These are phyloP conservation scores for Etheostoma spectabile DNA, from an alignment of 2,113 vertebrate species.

Conservation along the genomic window DNA sequence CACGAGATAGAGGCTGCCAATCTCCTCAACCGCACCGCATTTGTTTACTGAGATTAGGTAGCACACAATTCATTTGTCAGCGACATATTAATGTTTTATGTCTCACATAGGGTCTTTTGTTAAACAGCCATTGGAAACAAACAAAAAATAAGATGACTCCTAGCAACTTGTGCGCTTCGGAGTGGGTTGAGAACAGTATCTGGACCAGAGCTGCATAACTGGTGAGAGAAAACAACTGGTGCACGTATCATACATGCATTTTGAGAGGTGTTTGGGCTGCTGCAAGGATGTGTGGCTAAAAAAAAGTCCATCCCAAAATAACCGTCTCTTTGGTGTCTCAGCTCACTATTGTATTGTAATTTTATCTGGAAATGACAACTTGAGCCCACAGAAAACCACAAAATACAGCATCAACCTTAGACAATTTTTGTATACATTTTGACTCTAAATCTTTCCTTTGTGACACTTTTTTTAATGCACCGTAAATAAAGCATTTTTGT, in stretches of 20 bases:
- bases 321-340: not conserved
- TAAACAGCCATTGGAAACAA: not conserved
- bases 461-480: not conserved
- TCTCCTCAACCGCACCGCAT: constrained; percentile 9
- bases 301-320: not conserved
- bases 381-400: not conserved
- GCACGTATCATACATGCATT: not conserved
- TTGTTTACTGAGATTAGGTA: constrained; percentile 40
- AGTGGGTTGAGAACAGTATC: not conserved
- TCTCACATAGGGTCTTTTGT: constrained; percentile 29
- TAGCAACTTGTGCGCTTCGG: not conserved
- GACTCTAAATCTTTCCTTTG: not conserved
- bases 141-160: not conserved
- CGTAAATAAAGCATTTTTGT: constrained; percentile 24
- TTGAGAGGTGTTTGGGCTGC: constrained; percentile 9
- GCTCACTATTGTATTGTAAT: not conserved
- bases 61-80: constrained; percentile 21
- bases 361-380: not conserved
- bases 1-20: constrained; percentile 42
- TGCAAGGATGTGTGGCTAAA: not conserved
- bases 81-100: constrained; percentile 15
- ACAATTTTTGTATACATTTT: not conserved
- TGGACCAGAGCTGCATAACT: not conserved
- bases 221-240: not conserved
- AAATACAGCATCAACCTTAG: not conserved